phyloP scores from a whole-genome alignment of 2,113 vertebrate genomes.

The Myocastor coypus region DNA sequence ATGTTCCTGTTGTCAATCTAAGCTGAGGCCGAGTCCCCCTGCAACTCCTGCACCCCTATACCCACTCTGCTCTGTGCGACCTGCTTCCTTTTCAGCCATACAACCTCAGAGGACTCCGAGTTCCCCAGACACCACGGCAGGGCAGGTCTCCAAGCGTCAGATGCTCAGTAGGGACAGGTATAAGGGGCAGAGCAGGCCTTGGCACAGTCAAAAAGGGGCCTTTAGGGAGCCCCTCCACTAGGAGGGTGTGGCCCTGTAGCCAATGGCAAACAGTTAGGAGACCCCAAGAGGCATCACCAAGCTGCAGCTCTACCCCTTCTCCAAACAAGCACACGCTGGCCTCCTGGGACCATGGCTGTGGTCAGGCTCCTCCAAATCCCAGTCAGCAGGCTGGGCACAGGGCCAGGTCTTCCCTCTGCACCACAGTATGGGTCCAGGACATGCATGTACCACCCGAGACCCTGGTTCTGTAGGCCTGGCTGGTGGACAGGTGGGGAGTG shows the following conservation, averaged over 20 bases:
- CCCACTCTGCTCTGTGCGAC: fast-evolving
- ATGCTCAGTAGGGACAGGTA: neutral
- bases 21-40: no score
- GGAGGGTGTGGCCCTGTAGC: fast-evolving
- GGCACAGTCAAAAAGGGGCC: no score
- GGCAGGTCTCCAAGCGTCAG: neutral
- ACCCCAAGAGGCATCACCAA: neutral
- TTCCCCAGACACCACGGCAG: neutral
- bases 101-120: fast-evolving
- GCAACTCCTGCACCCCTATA: fast-evolving
- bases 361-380: neutral
- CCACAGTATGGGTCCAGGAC: no score
- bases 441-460: neutral
- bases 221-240: neutral
- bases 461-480: neutral
- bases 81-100: fast-evolving
- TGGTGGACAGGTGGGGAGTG: neutral
- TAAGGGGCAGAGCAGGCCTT: neutral
- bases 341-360: neutral
- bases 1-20: fast-evolving
- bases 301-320: neutral
- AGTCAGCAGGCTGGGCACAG: neutral
- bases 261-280: no score
- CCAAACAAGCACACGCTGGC: fast-evolving
- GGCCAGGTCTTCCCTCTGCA: neutral